Base-by-base conservation (phyloP, 30 jellyfish, hydroid and myxozoan genomes). In the Chrysaora quinquecirrha region DNA sequence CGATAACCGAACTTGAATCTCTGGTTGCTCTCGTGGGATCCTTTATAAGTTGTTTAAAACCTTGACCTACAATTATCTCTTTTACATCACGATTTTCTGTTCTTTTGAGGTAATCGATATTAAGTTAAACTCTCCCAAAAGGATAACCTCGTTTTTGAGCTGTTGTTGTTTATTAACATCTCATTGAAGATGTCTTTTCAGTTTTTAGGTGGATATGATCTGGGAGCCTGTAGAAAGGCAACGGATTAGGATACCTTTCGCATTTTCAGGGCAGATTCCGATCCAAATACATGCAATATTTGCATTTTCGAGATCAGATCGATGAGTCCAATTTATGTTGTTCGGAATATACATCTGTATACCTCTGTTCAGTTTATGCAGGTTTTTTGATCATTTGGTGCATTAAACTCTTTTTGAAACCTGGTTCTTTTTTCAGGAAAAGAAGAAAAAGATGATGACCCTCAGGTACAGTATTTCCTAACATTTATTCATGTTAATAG, bases 91-190 rank as follows among this genome's bases (percentile, higher is more conserved):
- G 74, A 35, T 73, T 46, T 19, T 73, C 78, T 0, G 3, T 73
- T 34, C 71, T 48, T 19, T 73, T 33, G 54, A 28, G 23, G 78
- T 65, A 48, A 73, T 34, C n/a, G n/a, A n/a, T n/a, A n/a, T 73
- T 32, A 73, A 32, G 48, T 73, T 73, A 2, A 46, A 24, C n/a
- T 73, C 75, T 14, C 85, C 85, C 71, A 73, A 48, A 32, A 73
- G 85, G 43, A 73, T 73, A 32, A 77, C 47, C 78, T 73, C 85
- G 23, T 73, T 31, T 23, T 68, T 22, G 19, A 3, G 38, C 19
- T 16, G 3, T 32, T 38, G 3, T 30, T 7, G 30, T 16, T 25
- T 25, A 68, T 3, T 68, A 68, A 38, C 67, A 68, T 25, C 21
- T 68, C 80, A 18, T 34, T 28, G 66, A 68, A 68, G 11, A 11